Evolutionary conservation across 2,888 invertebrate species (phyloP), one percentile per base, ranked within the genome.

Genomic region (Caenorhabditis zanzibari): DNA sequence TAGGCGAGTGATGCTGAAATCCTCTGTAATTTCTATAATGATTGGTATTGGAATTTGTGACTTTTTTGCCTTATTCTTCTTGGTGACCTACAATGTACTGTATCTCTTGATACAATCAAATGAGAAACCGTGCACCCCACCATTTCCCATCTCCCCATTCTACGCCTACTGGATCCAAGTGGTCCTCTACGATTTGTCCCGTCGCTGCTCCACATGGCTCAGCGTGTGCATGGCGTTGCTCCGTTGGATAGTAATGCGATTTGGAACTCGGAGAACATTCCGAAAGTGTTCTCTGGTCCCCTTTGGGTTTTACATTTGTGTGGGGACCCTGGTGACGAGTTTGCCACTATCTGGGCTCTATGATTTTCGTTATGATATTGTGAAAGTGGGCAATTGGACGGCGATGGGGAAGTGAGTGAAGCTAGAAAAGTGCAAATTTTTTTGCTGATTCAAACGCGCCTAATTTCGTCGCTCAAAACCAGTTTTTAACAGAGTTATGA

Each of bases 361-460:
- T 47, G 44, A 64, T 64, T 64, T 64, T 22, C 63, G 63, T 0
- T 64, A 64, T 28, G 63, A 64, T 64, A 64, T 64, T 26, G 28
- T 47, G 7, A 9, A 64, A 47, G 28, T 47, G 1, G 28, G 47
- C 19, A 5, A 16, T n/a, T 64, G 63, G 47, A 26, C 2, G 12
- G 0, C 28, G 1, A 24, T 14, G 26, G n/a, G 24, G 19, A 64
- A 64, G 47, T 64, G 28, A 64, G 44, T 16, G n/a, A n/a, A n/a
- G n/a, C n/a, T n/a, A n/a, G n/a, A n/a, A n/a, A n/a, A 14, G 1
- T 0, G 2, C n/a, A 2, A 41, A 12, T 41, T 41, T 12, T 38
- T 38, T 38, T 38, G 12, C 38, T 41, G 41, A 12, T 41, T 41
- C 41, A 12, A n/a, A n/a, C n/a, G n/a, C n/a, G n/a, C n/a, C n/a